These are phyloP conservation scores for Epistrophella euchroma DNA, from an alignment of 2,888 invertebrate genomes.

Conservation along the genomic window DNA sequence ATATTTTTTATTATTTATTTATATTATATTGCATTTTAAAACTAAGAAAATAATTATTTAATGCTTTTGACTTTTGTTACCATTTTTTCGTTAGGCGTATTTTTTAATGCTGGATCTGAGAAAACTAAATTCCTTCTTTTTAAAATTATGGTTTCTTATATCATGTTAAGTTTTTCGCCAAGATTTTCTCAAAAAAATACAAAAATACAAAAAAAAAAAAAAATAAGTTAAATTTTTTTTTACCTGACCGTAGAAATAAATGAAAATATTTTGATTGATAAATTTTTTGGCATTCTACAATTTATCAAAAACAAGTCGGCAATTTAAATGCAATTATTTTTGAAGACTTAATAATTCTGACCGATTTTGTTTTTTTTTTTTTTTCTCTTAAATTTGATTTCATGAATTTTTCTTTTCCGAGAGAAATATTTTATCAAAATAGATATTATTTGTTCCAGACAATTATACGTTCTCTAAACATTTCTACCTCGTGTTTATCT, in stretches of 20 bases:
- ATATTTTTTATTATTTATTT: no score
- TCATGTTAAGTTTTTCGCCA: no score
- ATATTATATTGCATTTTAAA: no score
- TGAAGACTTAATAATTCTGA: conserved; percentile 10
- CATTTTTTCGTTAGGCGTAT: no score
- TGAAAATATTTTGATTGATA: background rate
- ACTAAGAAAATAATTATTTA: no score
- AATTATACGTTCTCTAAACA: conserved; percentile 7
- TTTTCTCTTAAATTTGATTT: background rate
- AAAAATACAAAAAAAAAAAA: no score
- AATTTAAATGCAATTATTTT: background rate
- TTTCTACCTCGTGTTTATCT: background rate
- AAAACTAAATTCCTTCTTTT: no score
- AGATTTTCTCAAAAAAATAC: background rate
- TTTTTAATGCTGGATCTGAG: no score
- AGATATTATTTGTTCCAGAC: conserved; percentile 26
- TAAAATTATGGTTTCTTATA: no score
- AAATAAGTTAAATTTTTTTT: no score
- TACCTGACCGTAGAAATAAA: background rate
- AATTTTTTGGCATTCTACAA: background rate
- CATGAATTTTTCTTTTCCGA: background rate
- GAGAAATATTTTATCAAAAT: conserved; percentile 1
- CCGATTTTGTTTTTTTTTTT: background rate
- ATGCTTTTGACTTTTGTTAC: no score
- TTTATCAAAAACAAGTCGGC: background rate